Conservation (phyloP, 2,888 invertebrate species). For the Synergus umbraculus region DNA sequence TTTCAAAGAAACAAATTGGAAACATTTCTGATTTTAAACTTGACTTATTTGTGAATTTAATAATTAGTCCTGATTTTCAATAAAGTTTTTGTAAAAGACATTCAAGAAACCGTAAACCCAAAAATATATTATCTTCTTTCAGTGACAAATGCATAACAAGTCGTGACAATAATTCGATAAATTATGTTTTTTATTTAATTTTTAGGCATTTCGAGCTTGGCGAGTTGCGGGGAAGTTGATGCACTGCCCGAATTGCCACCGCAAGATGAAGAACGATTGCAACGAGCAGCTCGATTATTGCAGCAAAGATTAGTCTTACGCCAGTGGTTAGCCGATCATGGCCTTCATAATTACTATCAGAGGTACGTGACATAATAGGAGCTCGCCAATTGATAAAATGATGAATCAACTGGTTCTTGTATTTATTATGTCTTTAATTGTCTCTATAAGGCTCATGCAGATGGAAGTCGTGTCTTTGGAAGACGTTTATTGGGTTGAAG, state of each 20-base stretch:
- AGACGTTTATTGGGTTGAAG: slow-evolving; percentile 94
- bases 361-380: slow-evolving; percentile 77
- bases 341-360: slow-evolving; percentile 86
- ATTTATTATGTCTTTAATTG: background rate
- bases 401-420: slow-evolving; percentile 7
- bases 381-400: background rate
- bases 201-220: slow-evolving; percentile 89
- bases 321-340: slow-evolving; percentile 89
- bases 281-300: slow-evolving; percentile 88
- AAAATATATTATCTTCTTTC: no score
- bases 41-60: no score
- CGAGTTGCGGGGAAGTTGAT: slow-evolving; percentile 88
- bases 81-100: no score
- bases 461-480: slow-evolving; percentile 91
- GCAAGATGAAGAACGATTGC: slow-evolving; percentile 89
- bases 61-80: no score
- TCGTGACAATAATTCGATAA: slow-evolving; percentile 12
- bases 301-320: slow-evolving; percentile 91
- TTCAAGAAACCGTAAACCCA: no score
- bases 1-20: no score
- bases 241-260: slow-evolving; percentile 90
- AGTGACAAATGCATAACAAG: no score
- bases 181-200: slow-evolving; percentile 44
- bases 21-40: no score
- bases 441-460: slow-evolving; percentile 82